Percentiles rank a stretch among this genome's conserved stretches.
phyloP scores from a whole-genome alignment of 2,797 vertebrate genomes.

The Hafferia zeledoni region DNA sequence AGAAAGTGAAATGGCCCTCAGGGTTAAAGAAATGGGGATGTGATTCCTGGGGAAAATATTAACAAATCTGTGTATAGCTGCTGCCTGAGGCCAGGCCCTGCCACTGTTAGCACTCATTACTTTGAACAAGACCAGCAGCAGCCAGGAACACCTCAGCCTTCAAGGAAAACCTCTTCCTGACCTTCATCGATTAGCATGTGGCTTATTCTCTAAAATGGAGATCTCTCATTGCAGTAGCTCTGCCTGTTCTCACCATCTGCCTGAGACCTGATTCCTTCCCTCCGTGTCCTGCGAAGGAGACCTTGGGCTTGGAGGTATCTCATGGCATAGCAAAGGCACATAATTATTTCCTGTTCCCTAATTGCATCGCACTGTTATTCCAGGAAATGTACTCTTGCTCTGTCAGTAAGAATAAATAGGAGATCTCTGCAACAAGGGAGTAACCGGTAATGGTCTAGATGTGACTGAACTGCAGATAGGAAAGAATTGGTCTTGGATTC shows the following conservation, averaged over 20 bases:
- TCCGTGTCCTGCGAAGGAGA: neutral
- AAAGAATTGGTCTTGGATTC: neutral
- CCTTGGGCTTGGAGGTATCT: conserved; percentile 36
- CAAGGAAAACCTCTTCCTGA: conserved; percentile 52
- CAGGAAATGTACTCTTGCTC: conserved; percentile 50
- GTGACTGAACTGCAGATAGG: conserved; percentile 46
- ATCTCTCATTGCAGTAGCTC: conserved; percentile 3
- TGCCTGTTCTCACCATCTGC: conserved; percentile 11
- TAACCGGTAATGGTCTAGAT: conserved; percentile 36
- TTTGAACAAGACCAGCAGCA: neutral
- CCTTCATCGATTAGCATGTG: conserved; percentile 29
- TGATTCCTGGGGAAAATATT: neutral
- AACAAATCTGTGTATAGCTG: neutral
- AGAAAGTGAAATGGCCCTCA: neutral
- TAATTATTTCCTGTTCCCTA: conserved; percentile 58
- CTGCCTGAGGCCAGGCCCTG: neutral
- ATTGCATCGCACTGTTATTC: conserved; percentile 34
- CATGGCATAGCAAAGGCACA: neutral
- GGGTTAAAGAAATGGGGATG: neutral
- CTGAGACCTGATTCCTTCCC: neutral
- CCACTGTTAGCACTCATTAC: neutral
- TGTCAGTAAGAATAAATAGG: conserved; percentile 47
- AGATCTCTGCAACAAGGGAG: conserved; percentile 39
- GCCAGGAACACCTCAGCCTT: conserved; percentile 38
- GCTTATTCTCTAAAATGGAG: conserved; percentile 27